phyloP scores from a whole-genome alignment of 2,797 vertebrate genomes.

The Buphagus erythrorhynchus region DNA sequence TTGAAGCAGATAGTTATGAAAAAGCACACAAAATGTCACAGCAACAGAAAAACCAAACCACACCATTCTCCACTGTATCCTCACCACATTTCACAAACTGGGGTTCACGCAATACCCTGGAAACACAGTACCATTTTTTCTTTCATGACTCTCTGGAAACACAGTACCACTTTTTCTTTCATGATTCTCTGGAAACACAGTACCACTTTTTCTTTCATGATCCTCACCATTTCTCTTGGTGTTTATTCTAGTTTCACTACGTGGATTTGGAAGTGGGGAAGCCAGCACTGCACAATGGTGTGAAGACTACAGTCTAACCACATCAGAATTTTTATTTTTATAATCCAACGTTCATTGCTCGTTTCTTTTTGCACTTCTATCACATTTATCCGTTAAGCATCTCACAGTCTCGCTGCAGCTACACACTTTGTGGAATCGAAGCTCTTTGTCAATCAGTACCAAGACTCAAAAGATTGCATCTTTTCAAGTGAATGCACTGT shows the following conservation, averaged over 20 bases:
- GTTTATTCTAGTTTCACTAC: neutral
- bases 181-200: neutral
- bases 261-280: neutral
- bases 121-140: neutral
- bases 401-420: neutral
- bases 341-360: rapidly evolving
- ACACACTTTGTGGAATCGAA: neutral
- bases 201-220: neutral
- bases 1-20: neutral
- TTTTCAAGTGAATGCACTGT: rapidly evolving
- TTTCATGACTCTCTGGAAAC: neutral
- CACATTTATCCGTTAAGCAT: neutral
- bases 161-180: neutral
- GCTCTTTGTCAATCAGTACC: neutral
- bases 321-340: neutral
- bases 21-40: neutral
- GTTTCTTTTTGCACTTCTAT: neutral
- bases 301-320: neutral
- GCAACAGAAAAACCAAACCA: neutral
- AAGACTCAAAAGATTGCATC: rapidly evolving
- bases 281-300: neutral
- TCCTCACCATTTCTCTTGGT: neutral
- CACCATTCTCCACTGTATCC: neutral
- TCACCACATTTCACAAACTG: neutral
- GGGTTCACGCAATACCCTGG: neutral